Evolutionary conservation across 1,140 invertebrate species (phyloP), one percentile per base, ranked within the genome.

Genomic region (Charaxes varanes): DNA sequence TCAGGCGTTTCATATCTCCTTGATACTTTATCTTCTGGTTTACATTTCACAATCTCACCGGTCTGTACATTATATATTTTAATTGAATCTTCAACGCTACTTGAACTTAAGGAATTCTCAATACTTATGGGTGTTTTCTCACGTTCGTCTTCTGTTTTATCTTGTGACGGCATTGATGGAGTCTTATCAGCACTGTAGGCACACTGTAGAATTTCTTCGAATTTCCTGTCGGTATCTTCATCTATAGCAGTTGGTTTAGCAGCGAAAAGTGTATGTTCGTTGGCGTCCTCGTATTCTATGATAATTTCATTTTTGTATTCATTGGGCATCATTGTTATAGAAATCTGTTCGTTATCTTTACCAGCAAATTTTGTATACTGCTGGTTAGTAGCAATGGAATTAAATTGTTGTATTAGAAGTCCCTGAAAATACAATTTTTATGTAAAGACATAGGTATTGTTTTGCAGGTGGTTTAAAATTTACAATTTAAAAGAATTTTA

Each of bases 11-110:
- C 65, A 35, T 70, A 72, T 72, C 64, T 63, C 17, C 35, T 43
- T 38, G 78, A 80, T 82, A 82, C 6, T 58, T 70, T 82, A 82
- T 82, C 76, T 53, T 69, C 73, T 7, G 78, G 73, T 50, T 70
- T 76, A 66, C 76, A 79, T 58, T 77, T 78, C 21, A 84, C 61
- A 51, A 84, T 76, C 59, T 81, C 82, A 13, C 84, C 84, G 10
- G 76, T 79, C 62, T 79, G 72, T 19, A 85, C 66, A 33, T 85
- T 85, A 45, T 85, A 85, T 50, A 85, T 80, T 72, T 84, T 84
- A 33, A 82, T 82, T 12, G 74, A 76, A 47, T 85, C 84, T 49
- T 84, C 84, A 16, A 82, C 53, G 54, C 79, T 82, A 41, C 83
- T 85, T 0, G 81, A 65, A 37, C 78, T 84, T 34, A 67, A 64